phyloP scores from a whole-genome alignment of 2,888 invertebrate genomes.

The Torymus texanus region DNA sequence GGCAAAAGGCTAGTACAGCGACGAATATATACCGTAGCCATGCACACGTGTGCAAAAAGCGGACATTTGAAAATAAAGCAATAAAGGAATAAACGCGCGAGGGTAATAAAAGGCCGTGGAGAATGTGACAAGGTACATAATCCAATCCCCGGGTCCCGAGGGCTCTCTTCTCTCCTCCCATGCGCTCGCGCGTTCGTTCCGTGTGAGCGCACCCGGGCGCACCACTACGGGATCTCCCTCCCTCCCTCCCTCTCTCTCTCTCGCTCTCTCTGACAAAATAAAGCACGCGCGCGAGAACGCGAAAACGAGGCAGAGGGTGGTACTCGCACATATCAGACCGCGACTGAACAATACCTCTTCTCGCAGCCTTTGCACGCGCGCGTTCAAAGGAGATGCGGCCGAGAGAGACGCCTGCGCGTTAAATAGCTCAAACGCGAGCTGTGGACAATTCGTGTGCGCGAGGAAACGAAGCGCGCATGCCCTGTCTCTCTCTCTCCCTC shows the following conservation, averaged over 20 bases:
- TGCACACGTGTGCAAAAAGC: too few relatives aligned
- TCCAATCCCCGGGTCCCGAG: conserved; percentile 31
- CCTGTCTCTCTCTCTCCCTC: too few relatives aligned
- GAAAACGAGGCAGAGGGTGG: neutral
- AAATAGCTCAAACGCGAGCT: conserved; percentile 15
- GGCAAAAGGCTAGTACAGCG: too few relatives aligned
- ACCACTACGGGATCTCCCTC: conserved; percentile 7
- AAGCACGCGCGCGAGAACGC: conserved; percentile 1
- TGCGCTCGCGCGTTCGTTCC: neutral
- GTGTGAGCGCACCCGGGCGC: conserved; percentile 11
- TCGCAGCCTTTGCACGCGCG: too few relatives aligned
- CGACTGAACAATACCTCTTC: too few relatives aligned
- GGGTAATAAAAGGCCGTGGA: conserved; percentile 15
- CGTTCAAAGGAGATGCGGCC: neutral
- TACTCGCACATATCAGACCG: too few relatives aligned
- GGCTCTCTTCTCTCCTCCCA: conserved; percentile 18
- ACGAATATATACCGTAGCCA: too few relatives aligned
- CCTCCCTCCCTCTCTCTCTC: too few relatives aligned
- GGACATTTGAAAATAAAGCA: neutral
- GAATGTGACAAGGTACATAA: conserved; percentile 32
- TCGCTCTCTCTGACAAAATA: conserved; percentile 3
- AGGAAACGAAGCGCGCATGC: too few relatives aligned
- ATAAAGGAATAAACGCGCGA: conserved; percentile 7
- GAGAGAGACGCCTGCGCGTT: conserved; percentile 11
- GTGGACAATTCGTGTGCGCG: neutral